Conservation (phyloP, 2,113 vertebrate genomes). For the Prochilodus magdalenae region DNA sequence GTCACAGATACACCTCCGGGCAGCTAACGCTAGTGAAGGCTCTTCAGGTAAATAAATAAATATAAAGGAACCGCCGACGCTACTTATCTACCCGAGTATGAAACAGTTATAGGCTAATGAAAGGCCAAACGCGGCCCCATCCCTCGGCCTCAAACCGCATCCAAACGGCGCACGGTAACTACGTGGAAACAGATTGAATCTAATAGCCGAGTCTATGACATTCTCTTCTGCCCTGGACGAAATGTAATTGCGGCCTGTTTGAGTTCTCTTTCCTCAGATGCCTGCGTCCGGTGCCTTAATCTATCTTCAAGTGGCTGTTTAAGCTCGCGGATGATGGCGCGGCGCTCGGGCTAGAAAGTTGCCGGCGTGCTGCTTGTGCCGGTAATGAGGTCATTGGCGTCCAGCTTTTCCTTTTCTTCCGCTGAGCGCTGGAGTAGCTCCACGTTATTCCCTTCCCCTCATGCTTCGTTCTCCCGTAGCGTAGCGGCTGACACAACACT, state of each 20-base stretch:
- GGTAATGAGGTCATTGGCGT: slow-evolving; percentile 68
- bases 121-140: neutral
- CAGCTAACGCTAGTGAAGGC: too few species aligned
- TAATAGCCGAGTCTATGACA: slow-evolving; percentile 38
- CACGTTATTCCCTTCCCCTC: too few species aligned
- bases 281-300: slow-evolving; percentile 66
- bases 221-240: slow-evolving; percentile 43
- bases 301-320: slow-evolving; percentile 66
- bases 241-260: slow-evolving; percentile 48
- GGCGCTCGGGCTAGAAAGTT: slow-evolving; percentile 39
- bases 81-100: neutral
- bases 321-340: slow-evolving; percentile 53
- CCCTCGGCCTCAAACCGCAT: too few species aligned
- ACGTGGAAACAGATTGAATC: neutral
- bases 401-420: slow-evolving; percentile 36
- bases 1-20: too few species aligned
- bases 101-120: neutral
- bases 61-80: neutral
- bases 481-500: slow-evolving; percentile 57
- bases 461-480: slow-evolving; percentile 57
- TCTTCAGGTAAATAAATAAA: too few species aligned
- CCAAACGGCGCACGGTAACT: neutral
- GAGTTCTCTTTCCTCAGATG: slow-evolving; percentile 57
- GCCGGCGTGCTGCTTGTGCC: slow-evolving; percentile 59
- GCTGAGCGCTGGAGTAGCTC: slow-evolving; percentile 64